Conservation (phyloP, 2,113 vertebrate species). For the Etia nguti region DNA sequence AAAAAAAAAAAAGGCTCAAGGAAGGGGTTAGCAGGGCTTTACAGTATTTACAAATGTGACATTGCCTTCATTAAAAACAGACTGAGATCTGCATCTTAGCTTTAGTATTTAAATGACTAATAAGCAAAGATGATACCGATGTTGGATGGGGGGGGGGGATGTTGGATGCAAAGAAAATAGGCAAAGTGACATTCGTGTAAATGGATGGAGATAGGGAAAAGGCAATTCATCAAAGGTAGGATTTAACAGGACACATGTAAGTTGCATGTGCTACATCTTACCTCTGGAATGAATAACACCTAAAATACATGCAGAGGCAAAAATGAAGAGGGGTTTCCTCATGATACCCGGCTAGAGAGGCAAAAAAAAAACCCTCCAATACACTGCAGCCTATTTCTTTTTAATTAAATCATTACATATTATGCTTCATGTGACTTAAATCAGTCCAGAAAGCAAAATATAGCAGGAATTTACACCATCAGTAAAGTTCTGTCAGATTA, state of each 20-base stretch:
- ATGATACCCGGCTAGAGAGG: background rate
- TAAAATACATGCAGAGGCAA: background rate
- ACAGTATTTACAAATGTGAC: constrained; percentile 55
- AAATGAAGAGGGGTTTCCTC: background rate
- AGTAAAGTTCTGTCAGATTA: background rate
- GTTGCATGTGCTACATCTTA: background rate
- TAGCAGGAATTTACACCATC: background rate
- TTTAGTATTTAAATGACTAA: constrained; percentile 10
- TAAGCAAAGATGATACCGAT: background rate
- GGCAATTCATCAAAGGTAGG: background rate
- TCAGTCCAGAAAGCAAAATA: background rate
- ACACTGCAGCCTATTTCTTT: background rate
- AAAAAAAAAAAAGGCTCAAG: constrained; percentile 5
- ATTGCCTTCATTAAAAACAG: constrained; percentile 19
- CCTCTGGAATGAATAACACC: background rate
- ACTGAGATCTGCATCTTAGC: background rate
- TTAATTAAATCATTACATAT: background rate
- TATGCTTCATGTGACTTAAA: background rate
- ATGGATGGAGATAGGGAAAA: background rate
- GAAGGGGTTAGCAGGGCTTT: background rate
- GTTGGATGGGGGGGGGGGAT: background rate
- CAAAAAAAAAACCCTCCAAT: background rate
- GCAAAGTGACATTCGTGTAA: background rate
- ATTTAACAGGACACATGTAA: background rate
- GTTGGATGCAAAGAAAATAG: constrained; percentile 7